Evolutionary conservation across 2,888 invertebrate genomes (phyloP), one percentile per base, ranked within the genome.

Genomic region (Stenodera caucasica): DNA sequence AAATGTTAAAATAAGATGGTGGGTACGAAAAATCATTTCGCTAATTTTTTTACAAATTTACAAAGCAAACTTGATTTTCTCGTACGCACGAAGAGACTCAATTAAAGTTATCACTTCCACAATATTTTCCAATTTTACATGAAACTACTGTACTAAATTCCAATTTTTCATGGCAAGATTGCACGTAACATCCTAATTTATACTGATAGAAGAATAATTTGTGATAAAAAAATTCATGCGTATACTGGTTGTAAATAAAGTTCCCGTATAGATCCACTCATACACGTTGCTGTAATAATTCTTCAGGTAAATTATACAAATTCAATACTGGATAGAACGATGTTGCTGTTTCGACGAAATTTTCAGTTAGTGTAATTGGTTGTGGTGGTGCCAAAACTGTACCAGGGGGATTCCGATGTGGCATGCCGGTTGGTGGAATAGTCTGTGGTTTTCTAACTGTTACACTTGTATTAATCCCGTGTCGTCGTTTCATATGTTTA

Each of bases 401-500:
- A 4, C 80, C 80, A 0, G 81, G 81, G 18, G 81, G 80, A 66
- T 81, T 81, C 21, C 80, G 67, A 60, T 80, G 77, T 4, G 80
- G 80, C 79, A 79, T 80, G 9, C 81, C 81, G 4, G 81, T 80
- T 1, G 81, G 81, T 30, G 81, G 81, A 63, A 81, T 81, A 30
- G 75, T 76, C 67, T 81, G 81, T 30, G 78, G 77, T 58, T 81
- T 81, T 18, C 81, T 72, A 15, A 79, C 79, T 4, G 79, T 80
- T 1, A 81, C 81, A 65, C 80, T 80, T 2, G 81, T 81, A 67
- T 81, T 80, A 55, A 81, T 81, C 33, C 87, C 87, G 64, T 90
- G 90, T 29, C 90, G 81, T 26, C 91, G 80, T 78, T 90, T 91
- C 88, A 91, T 90, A 74, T 91, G 91, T 70, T 91, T 91, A 71